Evolutionary conservation across 1,140 invertebrate genomes (phyloP), one percentile per base, ranked within the genome.

Genomic region (Eupristina koningsbergeri): DNA sequence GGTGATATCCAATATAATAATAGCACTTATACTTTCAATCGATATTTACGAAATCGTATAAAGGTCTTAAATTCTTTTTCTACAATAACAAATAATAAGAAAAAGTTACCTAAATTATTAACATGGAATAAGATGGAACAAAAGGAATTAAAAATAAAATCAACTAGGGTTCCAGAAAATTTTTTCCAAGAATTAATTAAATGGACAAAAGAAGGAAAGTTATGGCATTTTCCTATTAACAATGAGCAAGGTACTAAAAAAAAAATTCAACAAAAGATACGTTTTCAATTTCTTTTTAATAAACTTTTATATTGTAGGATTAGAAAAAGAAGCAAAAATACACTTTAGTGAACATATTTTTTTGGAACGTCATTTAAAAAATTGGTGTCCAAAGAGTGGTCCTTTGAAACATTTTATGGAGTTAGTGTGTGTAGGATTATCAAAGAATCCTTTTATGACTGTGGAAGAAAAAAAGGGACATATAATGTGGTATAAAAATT

Each of bases 331-430:
- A 89, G 90, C 94, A 31, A 94, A 95, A 85, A 94, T 97, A 0
- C 95, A 96, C 86, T 99, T 99, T 90, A 94, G 96, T 2, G 97
- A 98, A 85, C 99, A 99, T 89, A 94, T 99, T 29, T 99, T 99
- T 90, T 91, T 99, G 15, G 98, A 99, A 85, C 91, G 94, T 31
- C 95, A 98, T 90, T 93, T 99, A 34, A 94, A 96, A 89, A 94
- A 93, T 3, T 98, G 97, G 96, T 99, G 98, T 92, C 98, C 98
- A 0, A 94, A 92, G 58, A 95, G 93, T 88, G 98, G 98, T 0
- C 98, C 98, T 0, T 94, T 99, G 81, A 93, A 97, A 29, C 97
- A 99, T 91, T 99, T 99, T 90, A 99, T 99, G 98, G 98, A 99
- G 90, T 93, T 99, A 11, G 98, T 99, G 0, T 96, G 96, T 86